Percentiles rank a stretch among this genome's conserved stretches.
Conservation (phyloP, 2,113 vertebrate species). For the Datnioides undecimradiatus region DNA sequence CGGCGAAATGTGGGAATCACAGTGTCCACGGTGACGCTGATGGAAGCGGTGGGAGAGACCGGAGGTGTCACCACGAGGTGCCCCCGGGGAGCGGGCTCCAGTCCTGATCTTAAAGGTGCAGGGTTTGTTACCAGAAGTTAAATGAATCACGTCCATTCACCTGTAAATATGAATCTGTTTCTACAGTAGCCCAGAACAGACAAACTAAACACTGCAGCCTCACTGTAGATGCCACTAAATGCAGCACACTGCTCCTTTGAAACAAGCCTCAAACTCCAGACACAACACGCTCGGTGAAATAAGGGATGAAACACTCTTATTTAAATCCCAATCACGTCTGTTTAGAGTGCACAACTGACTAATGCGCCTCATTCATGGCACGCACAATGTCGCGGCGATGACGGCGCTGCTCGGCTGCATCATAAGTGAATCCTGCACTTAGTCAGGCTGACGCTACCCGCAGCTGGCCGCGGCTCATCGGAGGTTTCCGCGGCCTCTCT, state of each 20-base stretch:
- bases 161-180: no score
- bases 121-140: no score
- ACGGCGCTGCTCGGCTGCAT: neutral
- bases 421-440: neutral
- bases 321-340: neutral
- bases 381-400: neutral
- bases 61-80: slow-evolving; percentile 12
- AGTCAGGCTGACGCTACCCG: neutral
- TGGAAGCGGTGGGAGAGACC: slow-evolving; percentile 24
- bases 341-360: neutral
- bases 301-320: neutral
- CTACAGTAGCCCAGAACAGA: no score
- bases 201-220: no score
- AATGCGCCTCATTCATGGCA: neutral
- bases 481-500: neutral
- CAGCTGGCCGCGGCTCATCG: slow-evolving; percentile 16
- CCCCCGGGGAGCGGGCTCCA: slow-evolving; percentile 3
- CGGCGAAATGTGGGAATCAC: slow-evolving; percentile 32
- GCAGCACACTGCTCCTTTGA: no score
- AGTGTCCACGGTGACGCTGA: slow-evolving; percentile 2
- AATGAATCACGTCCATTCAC: no score
- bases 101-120: neutral
- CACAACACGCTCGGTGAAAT: neutral
- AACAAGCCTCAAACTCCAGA: neutral
- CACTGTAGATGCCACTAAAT: no score